Evolutionary conservation across 2,113 vertebrate genomes (phyloP).

Genomic region (Austrofundulus limnaeus): DNA sequence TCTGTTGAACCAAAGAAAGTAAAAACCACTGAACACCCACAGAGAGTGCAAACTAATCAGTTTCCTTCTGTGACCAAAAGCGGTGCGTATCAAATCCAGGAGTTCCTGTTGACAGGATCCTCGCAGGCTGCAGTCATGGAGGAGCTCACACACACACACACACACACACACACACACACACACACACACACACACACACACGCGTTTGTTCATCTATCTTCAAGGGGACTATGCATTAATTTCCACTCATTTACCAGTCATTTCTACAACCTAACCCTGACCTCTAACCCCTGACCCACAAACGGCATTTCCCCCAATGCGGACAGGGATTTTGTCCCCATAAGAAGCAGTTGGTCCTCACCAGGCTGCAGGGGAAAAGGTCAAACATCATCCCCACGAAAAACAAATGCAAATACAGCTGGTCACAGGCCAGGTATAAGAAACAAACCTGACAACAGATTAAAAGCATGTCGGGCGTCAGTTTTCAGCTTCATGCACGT

Average conservation of each 20-base stretch:
- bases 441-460: conserved; percentile 2
- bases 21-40: conserved; percentile 17
- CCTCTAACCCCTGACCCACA: too few species aligned
- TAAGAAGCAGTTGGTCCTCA: too few species aligned
- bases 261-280: too few species aligned
- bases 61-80: conserved; percentile 71
- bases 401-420: neutral
- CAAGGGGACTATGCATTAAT: too few species aligned
- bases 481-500: conserved; percentile 13
- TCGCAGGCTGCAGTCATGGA: conserved; percentile 59
- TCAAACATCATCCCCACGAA: too few species aligned
- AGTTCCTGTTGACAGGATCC: conserved; percentile 81
- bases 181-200: conserved; percentile 12
- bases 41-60: conserved; percentile 61
- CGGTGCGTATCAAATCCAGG: conserved; percentile 63
- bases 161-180: neutral
- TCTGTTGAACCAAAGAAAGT: conserved; percentile 31
- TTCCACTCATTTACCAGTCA: too few species aligned
- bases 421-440: conserved; percentile 31
- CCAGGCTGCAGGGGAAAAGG: too few species aligned
- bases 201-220: too few species aligned
- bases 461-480: neutral
- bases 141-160: conserved; percentile 44
- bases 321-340: too few species aligned
- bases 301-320: too few species aligned